Base-by-base conservation (phyloP, 2,113 vertebrate species). In the Scopus umbretta region DNA sequence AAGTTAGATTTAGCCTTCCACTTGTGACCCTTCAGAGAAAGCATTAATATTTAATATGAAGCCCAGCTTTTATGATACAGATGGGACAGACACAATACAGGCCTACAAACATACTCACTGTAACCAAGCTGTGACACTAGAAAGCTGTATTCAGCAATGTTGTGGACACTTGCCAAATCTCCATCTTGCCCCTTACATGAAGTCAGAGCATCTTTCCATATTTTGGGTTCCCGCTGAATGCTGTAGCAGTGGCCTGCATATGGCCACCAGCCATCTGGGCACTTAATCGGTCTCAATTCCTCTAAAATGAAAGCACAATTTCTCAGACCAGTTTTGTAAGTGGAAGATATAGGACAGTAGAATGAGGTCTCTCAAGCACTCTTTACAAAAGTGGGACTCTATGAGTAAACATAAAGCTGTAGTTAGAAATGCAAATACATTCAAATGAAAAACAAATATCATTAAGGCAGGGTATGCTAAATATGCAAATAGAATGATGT, bases 131-230 rank as follows among this genome's bases (percentile, higher is more conserved):
- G 99, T 73, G 99, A 99, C 87, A 98, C 95, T 30, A 99, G 94
- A 73, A 99, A 99, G 96, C 98, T 99, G 76, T 99, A 97, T 76
- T 99, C 99, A 85, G 99, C 98, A 13, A 99, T 96, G 85, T 97
- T 99, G 95, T 98, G 98, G 58, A 99, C 96, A 65, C 99, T 99
- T 66, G 98, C 98, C 65, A 99, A 93, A 84, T 99, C 98, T 16
- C 98, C 99, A 16, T 98, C 98, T 58, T 99, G 98, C 90, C 97
- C 98, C 83, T 96, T 98, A 29, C 99, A 99, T 0, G 98, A 98
- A 30, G 72, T 74, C 94, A 98, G 86, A 30, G 99, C 99, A 4
- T 99, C 98, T 42, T 92, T 98, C 98, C 99, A 99, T 56, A 97
- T 97, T 93, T 97, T 98, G 50, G 95, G 92, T 29, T 90, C 98